phyloP scores from a whole-genome alignment of 92 coral and sea anemone genomes.

The Scolanthus callimorphus region DNA sequence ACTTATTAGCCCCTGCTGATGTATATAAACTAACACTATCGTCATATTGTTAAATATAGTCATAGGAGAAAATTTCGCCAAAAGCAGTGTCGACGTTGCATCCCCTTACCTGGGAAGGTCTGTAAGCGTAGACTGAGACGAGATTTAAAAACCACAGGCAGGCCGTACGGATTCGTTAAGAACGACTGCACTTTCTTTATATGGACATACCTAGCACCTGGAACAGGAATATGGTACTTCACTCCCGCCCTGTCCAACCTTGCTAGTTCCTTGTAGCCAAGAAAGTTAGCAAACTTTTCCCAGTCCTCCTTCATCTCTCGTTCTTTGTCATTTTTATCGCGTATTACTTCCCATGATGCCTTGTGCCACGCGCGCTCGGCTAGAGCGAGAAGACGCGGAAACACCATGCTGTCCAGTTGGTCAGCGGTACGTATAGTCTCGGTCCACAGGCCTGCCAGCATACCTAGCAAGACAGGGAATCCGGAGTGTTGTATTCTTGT shows the following conservation, averaged over 20 bases:
- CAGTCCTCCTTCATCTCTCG: constrained; percentile 45
- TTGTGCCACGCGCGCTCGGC: constrained; percentile 98
- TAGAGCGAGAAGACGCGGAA: constrained; percentile 82
- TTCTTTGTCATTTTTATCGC: constrained; percentile 37
- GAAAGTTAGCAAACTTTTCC: constrained; percentile 73
- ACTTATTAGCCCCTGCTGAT: no score
- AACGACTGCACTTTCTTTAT: no score
- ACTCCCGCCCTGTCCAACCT: constrained; percentile 77
- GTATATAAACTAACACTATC: no score
- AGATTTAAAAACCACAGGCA: no score
- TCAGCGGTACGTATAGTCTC: constrained; percentile 86
- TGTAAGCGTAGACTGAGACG: no score
- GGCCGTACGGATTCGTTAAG: no score
- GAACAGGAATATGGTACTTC: constrained; percentile 67
- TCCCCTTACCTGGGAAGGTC: no score
- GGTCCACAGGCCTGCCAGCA: constrained; percentile 88
- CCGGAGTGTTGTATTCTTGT: no score
- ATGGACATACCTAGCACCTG: constrained; percentile 81
- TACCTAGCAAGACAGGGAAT: no score
- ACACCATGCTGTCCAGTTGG: constrained; percentile 83
- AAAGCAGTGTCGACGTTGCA: no score
- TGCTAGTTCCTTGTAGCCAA: constrained; percentile 78
- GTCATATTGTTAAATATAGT: no score
- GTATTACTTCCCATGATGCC: constrained; percentile 77
- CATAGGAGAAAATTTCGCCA: no score